These are phyloP conservation scores for Diadema setosum DNA, from an alignment of 35 echinoderm and acorn worm genomes.

Conservation along the genomic window DNA sequence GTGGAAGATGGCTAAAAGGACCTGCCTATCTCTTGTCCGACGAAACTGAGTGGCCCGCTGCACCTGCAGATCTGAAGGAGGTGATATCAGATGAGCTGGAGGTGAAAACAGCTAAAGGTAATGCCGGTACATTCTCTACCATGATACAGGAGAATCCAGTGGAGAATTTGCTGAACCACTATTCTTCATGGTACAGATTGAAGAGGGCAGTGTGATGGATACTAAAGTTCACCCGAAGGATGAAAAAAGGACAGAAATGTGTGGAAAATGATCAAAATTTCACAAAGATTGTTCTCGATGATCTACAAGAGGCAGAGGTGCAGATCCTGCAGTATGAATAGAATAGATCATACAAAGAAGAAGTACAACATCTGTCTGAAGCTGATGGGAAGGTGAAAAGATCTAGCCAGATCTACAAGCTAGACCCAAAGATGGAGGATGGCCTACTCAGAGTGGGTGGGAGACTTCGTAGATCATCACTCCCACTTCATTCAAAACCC, in stretches of 20 bases:
- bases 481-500: conserved; percentile 54
- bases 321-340: conserved; percentile 25
- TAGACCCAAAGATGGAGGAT: conserved; percentile 46
- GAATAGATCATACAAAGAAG: neutral
- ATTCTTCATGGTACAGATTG: neutral
- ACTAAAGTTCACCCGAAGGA: neutral
- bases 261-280: neutral
- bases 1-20: too few species aligned
- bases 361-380: neutral
- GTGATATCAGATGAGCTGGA: too few species aligned
- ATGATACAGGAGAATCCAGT: too few species aligned
- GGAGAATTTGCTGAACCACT: neutral
- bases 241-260: neutral
- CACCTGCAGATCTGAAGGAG: too few species aligned
- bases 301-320: conserved; percentile 9
- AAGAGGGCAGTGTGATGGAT: neutral
- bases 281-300: neutral
- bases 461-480: conserved; percentile 8
- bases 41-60: too few species aligned
- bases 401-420: neutral
- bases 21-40: too few species aligned
- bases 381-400: neutral
- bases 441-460: conserved; percentile 33
- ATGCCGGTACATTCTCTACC: too few species aligned
- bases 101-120: too few species aligned